Evolutionary conservation across 2,888 invertebrate species (phyloP), one percentile per base, ranked within the genome.

Genomic region (Dynastes hyllus): DNA sequence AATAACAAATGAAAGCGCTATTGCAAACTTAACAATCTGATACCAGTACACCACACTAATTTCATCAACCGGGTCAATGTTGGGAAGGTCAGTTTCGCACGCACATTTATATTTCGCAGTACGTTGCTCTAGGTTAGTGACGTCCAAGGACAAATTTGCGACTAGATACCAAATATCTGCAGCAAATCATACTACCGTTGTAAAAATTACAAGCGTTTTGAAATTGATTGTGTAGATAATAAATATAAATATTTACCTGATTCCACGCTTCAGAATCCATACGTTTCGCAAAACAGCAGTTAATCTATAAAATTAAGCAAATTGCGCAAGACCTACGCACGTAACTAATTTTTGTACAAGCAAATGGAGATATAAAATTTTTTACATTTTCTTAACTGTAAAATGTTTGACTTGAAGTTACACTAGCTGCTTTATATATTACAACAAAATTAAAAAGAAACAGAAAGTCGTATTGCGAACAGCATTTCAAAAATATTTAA

Each of bases 91-190:
- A 77, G 66, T 66, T 58, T 51, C 67, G 67, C 55, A 66, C 66
- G 67, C 77, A 73, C 73, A 73, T 73, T 66, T 55, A 76, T 76
- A 66, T 76, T 76, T 76, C 67, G 76, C 58, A 55, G 71, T 32
- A 37, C 11, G 58, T 73, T 70, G 32, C n/a, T 73, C 58, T 58
- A 73, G 77, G 67, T 77, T 63, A 66, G 77, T 66, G 45, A 73
- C 58, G 37, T 73, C 32, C 73, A 73, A 73, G 73, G 73, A 73
- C 73, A 29, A 73, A 73, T 58, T 58, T 58, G 58, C 58, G 37
- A 16, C 40, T 58, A 73, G 73, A 73, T 73, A 73, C 73, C 58
- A 73, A 73, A 58, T 58, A 58, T 58, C 58, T 58, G 40, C 37
- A 58, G 32, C 67, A 67, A 67, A 45, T 37, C 66, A 40, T 50